Conservation (phyloP, 2,113 vertebrate genomes). For the Chamaea fasciata region DNA sequence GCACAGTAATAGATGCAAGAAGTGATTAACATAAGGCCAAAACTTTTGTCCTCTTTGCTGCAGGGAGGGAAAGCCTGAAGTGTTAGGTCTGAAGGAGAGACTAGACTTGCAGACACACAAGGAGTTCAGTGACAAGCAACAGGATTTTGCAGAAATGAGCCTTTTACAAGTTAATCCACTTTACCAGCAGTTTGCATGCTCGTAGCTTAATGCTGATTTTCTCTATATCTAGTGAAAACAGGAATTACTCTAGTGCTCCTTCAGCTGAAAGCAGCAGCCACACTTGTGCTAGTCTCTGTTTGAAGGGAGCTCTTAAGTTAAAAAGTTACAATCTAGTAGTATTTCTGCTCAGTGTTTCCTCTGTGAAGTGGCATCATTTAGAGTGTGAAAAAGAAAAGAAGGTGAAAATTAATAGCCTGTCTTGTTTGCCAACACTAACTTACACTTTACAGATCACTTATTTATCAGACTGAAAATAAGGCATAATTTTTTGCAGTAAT, state of each 20-base stretch:
- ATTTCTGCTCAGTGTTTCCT: not conserved
- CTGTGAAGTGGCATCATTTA: not conserved
- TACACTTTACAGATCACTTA: not conserved
- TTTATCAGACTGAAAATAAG: not conserved
- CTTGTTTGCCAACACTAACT: not conserved
- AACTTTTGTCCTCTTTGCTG: not conserved
- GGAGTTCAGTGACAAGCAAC: not conserved
- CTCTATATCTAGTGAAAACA: not conserved
- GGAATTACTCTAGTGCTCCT: not conserved
- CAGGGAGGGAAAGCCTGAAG: not conserved
- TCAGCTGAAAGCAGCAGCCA: not conserved
- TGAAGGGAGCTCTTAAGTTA: not conserved
- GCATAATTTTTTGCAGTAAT: not conserved
- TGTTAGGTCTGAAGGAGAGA: not conserved
- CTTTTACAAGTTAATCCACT: not conserved
- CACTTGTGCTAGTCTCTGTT: not conserved
- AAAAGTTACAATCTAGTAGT: not conserved
- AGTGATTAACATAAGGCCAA: accelerated
- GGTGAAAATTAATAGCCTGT: not conserved
- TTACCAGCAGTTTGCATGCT: not conserved
- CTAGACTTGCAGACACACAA: not conserved
- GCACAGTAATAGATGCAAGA: not conserved
- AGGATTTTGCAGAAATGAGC: not conserved
- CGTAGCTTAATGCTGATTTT: not conserved
- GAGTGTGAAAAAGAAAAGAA: not conserved